A percentile compares a stretch with the other conserved stretches of the same genome.
Evolutionary conservation across 2,888 invertebrate genomes (phyloP).

Genomic region (Tuta absoluta): DNA sequence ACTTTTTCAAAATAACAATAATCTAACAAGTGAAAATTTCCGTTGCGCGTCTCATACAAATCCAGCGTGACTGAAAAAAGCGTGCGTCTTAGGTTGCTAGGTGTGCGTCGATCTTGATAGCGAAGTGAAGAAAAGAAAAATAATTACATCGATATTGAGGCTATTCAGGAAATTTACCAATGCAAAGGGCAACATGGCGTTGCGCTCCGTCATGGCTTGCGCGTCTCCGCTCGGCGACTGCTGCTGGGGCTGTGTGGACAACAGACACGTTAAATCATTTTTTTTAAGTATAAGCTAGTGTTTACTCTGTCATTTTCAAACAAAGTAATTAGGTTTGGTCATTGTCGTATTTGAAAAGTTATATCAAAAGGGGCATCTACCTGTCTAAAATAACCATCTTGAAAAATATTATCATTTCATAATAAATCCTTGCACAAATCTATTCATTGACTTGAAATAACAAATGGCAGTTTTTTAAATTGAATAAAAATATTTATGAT

Average conservation of each 20-base stretch:
- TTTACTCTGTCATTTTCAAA: neutral
- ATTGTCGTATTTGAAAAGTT: neutral
- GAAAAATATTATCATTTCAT: no score
- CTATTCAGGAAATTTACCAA: conserved; percentile 80
- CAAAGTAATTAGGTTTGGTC: neutral
- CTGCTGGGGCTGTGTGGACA: conserved; percentile 65
- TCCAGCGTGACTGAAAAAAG: no score
- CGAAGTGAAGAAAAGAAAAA: conserved; percentile 46
- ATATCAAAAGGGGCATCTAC: no score
- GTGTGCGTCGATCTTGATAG: conserved; percentile 50
- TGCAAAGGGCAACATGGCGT: conserved; percentile 76
- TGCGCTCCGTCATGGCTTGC: conserved; percentile 64
- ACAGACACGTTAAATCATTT: conserved; percentile 31
- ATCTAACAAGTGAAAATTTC: no score
- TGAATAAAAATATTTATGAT: no score
- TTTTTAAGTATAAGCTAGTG: neutral
- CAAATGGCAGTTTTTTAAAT: no score
- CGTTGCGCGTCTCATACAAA: neutral
- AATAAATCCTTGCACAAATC: no score
- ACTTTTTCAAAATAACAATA: no score
- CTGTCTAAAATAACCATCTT: no score
- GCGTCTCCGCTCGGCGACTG: conserved; percentile 71
- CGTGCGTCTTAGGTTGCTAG: conserved; percentile 12
- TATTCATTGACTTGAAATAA: no score
- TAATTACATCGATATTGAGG: conserved; percentile 80